Base-by-base conservation (phyloP, 53 echinoderm and acorn worm genomes). In the Glandiceps talaboti region DNA sequence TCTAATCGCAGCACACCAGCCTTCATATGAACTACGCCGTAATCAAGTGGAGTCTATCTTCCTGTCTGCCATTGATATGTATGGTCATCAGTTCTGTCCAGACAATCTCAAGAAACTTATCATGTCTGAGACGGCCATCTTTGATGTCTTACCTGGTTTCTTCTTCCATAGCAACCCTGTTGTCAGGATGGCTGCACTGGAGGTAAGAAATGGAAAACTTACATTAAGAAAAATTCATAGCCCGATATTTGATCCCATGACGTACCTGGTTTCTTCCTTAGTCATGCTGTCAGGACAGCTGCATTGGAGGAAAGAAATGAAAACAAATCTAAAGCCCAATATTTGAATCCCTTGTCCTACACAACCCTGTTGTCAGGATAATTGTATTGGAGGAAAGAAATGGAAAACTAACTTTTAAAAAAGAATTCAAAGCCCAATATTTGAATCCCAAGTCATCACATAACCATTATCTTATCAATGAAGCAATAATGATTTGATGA, bases 111-210 rank as follows among this genome's bases (percentile, higher is more conserved):
- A 93, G 97, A 97, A 97, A 97, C 82, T 97, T 82, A 97, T 97
- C 85, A 97, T 97, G 97, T 97, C 97, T 29, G 97, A 97, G 90
- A 97, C 97, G 30, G 91, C 97, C 72, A 93, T 97, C 82, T 97
- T 97, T 86, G 97, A 97, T 82, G 97, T 97, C 14, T 79, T 97
- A 30, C 97, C 97, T 33, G 89, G 93, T 77, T 97, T 97, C 85
- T 97, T 97, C 83, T 97, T 89, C 87, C 97, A 97, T 32, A 89
- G 80, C 76, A 97, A 90, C 81, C 84, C 81, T 26, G 97, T 93
- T 0, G 91, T 97, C 32, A 76, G 89, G 27, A 83, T 90, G 81
- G 93, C 97, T 82, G 97, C 97, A 30, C 82, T 97, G 27, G 97
- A 97, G 85, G 97, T 97, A 85, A 79, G 82, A 45, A 45, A 45